Conservation (phyloP, 2,797 vertebrate species). For the Poecilia wingei region DNA sequence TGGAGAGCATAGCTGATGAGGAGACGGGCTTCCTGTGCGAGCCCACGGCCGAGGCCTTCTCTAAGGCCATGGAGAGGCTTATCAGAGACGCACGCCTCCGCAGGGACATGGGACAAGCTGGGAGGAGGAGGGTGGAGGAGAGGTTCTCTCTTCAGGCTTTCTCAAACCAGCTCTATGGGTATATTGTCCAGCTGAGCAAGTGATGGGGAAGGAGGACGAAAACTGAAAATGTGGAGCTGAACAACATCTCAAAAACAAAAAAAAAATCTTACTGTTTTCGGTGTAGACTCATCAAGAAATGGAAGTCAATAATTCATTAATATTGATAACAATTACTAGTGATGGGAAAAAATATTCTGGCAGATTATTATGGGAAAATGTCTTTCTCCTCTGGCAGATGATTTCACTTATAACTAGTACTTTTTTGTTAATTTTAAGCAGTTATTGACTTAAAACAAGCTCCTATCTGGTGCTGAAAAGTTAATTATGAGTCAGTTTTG, state of each 20-base stretch:
- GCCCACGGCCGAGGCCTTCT: slow-evolving; percentile 85
- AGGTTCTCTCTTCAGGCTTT: slow-evolving; percentile 93
- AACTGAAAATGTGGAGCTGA: slow-evolving; percentile 12
- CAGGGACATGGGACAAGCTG: slow-evolving; percentile 89
- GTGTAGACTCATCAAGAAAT: too few species aligned
- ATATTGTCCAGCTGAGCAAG: slow-evolving; percentile 83
- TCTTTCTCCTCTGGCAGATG: too few species aligned
- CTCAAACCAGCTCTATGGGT: slow-evolving; percentile 87
- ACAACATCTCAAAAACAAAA: not conserved
- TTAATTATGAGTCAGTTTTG: too few species aligned
- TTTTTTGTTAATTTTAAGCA: too few species aligned
- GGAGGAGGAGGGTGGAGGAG: slow-evolving; percentile 86
- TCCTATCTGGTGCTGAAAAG: too few species aligned
- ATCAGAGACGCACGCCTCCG: slow-evolving; percentile 85
- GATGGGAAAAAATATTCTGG: too few species aligned
- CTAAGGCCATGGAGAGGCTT: slow-evolving; percentile 90
- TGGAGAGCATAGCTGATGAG: slow-evolving; percentile 88
- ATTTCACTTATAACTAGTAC: too few species aligned
- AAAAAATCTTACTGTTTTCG: too few species aligned
- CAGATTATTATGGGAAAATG: too few species aligned
- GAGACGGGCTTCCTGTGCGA: slow-evolving; percentile 92
- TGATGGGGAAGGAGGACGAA: slow-evolving; percentile 60
- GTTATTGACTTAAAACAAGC: too few species aligned
- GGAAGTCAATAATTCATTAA: too few species aligned
- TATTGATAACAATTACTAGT: too few species aligned